phyloP scores from a whole-genome alignment of 2,888 invertebrate genomes.

The Melipona beecheii region DNA sequence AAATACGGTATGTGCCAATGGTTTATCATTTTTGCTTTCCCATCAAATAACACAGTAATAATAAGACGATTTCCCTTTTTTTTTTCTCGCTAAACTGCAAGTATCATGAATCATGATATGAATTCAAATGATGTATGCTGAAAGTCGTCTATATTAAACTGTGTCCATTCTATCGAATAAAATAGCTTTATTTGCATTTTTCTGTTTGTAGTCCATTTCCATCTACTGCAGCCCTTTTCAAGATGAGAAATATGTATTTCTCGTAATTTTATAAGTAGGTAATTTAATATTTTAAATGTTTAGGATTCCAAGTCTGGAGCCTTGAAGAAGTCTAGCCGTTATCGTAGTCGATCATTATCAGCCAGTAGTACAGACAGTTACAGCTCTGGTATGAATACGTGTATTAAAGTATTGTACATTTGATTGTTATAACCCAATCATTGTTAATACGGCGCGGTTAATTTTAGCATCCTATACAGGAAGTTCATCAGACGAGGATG shows the following conservation, averaged over 20 bases:
- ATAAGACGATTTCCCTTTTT: conserved; percentile 50
- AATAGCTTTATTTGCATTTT: conserved; percentile 79
- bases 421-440: neutral
- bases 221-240: conserved; percentile 75
- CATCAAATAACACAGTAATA: conserved; percentile 67
- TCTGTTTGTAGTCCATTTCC: conserved; percentile 78
- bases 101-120: conserved; percentile 13
- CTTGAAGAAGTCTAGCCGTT: conserved; percentile 93
- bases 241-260: conserved; percentile 12
- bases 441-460: neutral
- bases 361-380: conserved; percentile 98
- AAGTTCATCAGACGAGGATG: conserved; percentile 97
- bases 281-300: conserved; percentile 73
- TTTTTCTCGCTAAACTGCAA: conserved; percentile 10
- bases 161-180: conserved; percentile 69
- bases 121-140: neutral
- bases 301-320: conserved; percentile 89
- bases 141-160: conserved; percentile 71
- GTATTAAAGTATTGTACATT: neutral
- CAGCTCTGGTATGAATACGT: conserved; percentile 90
- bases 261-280: neutral
- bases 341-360: conserved; percentile 95
- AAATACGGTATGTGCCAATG: conserved; percentile 67
- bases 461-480: conserved; percentile 87
- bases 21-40: conserved; percentile 61